A percentile compares a stretch with the other conserved stretches of the same genome.
phyloP scores from a whole-genome alignment of 1,140 invertebrate species.

The Rhynchophorus ferrugineus region DNA sequence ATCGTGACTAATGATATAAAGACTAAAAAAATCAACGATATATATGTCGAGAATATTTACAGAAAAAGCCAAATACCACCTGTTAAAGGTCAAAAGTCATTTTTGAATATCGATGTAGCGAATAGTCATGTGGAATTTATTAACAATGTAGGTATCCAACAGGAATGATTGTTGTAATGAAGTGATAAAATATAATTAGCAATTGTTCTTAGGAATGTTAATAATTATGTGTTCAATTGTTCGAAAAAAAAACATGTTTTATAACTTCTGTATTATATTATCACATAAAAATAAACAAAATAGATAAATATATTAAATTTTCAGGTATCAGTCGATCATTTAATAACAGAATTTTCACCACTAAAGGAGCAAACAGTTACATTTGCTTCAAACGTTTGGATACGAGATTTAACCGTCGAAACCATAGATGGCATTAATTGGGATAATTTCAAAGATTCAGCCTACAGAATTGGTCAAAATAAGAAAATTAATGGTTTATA shows the following conservation, averaged over 20 bases:
- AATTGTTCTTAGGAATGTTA: no score
- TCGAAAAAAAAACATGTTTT: no score
- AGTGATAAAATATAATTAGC: no score
- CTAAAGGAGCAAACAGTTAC: neutral
- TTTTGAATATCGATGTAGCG: slow-evolving; percentile 11
- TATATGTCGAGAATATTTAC: slow-evolving; percentile 16
- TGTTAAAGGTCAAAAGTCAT: slow-evolving; percentile 21
- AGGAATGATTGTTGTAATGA: no score
- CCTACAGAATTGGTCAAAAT: slow-evolving; percentile 27
- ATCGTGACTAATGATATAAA: slow-evolving; percentile 13
- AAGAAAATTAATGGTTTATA: slow-evolving; percentile 22
- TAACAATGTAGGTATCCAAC: slow-evolving; percentile 14
- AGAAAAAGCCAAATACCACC: slow-evolving; percentile 2
- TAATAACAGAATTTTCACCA: no score
- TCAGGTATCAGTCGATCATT: no score
- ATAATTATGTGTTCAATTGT: no score
- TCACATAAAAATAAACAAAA: no score
- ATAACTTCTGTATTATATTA: no score
- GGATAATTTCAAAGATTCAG: slow-evolving; percentile 27
- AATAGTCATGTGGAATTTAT: slow-evolving; percentile 4
- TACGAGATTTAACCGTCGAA: slow-evolving; percentile 29
- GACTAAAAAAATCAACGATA: slow-evolving; percentile 21
- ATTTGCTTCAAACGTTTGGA: slow-evolving; percentile 17
- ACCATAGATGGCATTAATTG: slow-evolving; percentile 30
- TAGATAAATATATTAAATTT: no score